Evolutionary conservation across 2,888 invertebrate species (phyloP), one percentile per base, ranked within the genome.

Genomic region (Chymomyza amoena): DNA sequence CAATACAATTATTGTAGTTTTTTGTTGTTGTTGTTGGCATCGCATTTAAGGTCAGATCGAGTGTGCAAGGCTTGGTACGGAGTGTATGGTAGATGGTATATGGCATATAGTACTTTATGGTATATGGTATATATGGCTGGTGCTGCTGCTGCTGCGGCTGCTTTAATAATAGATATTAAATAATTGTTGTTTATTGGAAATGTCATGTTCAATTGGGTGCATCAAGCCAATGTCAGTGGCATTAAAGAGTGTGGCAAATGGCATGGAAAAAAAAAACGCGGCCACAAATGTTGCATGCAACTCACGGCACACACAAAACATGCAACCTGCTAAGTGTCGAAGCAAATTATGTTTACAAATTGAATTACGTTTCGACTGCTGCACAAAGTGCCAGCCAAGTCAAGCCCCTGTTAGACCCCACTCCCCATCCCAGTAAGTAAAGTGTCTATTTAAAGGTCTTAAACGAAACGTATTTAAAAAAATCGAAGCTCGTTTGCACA

Each of bases 141-240:
- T 25, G 25, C 25, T 25, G 25, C 25, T 25, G 25, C 25, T 25
- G 25, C 25, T 45, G 39, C 39, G 39, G 39, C 39, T 13, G 13
- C 39, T 9, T 16, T 54, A 54, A 54, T 54, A 54, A 54, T 54
- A 54, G 39, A 45, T 54, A 77, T 75, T 86, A 86, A 79, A 81
- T 84, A 84, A 86, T 86, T 79, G 82, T 86, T 72, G 81, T 79
- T 86, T 86, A 84, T 85, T 87, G 82, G 77, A 84, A 84, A 84
- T 84, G 85, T 82, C 83, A 84, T 84, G 87, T 84, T 80, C 79
- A 84, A 84, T 84, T 87, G 84, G 73, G 52, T 65, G 66, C 20
- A 18, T 57, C 66, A 64, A 36, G 69, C 76, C 79, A 83, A 76
- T 79, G 81, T 70, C 73, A 76, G 54, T 45, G 61, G 59, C 76